Conservation (phyloP, 2,113 vertebrate species). For the Greenwoodochromis staneri region DNA sequence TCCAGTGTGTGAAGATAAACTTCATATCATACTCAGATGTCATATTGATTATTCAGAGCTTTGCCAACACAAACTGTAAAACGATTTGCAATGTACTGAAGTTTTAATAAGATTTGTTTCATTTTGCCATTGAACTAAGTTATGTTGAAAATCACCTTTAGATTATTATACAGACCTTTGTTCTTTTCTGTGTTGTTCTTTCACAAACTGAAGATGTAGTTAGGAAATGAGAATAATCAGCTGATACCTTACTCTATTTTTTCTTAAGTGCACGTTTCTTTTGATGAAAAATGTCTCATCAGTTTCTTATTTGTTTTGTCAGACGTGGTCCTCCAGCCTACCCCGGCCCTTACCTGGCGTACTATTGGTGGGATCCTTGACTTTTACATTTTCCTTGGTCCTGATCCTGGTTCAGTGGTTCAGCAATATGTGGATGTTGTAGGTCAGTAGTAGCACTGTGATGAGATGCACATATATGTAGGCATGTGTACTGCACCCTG, state of each 20-base stretch:
- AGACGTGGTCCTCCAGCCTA: slow-evolving; percentile 83
- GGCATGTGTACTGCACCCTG: not conserved
- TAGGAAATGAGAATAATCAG: not conserved
- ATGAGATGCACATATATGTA: not conserved
- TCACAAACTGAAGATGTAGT: not conserved
- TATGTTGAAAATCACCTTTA: not conserved
- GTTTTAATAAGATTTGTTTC: not conserved
- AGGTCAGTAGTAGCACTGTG: slow-evolving; percentile 58
- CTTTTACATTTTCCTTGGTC: slow-evolving; percentile 83
- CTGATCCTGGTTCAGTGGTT: slow-evolving; percentile 72
- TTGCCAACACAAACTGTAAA: not conserved
- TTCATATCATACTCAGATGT: not conserved
- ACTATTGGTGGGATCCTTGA: slow-evolving; percentile 84
- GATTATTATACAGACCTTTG: not conserved
- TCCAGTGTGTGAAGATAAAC: not conserved
- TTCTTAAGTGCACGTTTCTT: not conserved
- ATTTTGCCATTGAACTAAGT: not conserved
- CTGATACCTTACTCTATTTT: not conserved
- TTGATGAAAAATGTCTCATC: not conserved
- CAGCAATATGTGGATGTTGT: slow-evolving; percentile 82
- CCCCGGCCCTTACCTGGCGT: slow-evolving; percentile 83
- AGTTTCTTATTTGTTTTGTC: not conserved
- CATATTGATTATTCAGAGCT: not conserved
- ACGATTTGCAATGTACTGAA: not conserved
- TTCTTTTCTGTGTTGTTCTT: not conserved